Evolutionary conservation across 1,140 invertebrate species (phyloP), one percentile per base, ranked within the genome.

Genomic region (Araneus ventricosus): DNA sequence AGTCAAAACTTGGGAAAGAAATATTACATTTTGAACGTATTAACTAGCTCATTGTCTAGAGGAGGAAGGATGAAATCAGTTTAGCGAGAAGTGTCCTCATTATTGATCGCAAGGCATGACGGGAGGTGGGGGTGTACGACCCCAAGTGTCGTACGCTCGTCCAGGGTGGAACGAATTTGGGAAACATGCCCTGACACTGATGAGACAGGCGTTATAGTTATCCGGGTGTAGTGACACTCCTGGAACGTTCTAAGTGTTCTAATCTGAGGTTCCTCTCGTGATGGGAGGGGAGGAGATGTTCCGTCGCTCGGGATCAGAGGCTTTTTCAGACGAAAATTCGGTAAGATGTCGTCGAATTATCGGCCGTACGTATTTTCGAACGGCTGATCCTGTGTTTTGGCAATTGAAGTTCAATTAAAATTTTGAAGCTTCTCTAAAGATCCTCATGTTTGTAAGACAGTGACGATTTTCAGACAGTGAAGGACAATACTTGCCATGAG

Each of bases 141-240:
- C 87, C 87, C 57, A 70, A 87, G 87, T 88, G 87, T 88, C 89
- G n/a, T 34, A 41, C 41, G 67, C 57, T 79, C 88, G 89, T 91
- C 37, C 79, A 34, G 80, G 90, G 61, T 92, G 90, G 90, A 92
- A 92, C 80, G 90, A 93, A 87, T 87, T 87, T 93, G 91, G 85
- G 85, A 93, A 93, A 93, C 91, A 93, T 93, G 82, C 84, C 91
- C 85, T 93, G 91, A 93, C 91, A 93, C 91, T 93, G 91, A 93
- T 93, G 91, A 87, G 91, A 93, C 91, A 93, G 84, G 84, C 91
- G 85, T 88, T 87, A 88, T 88, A 93, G 91, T 93, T 92, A 93
- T 88, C 91, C 85, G 84, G 63, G 27, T 61, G 82, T 39, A 57
- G 91, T 93, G 91, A 93, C 91, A 93, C 84, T 88, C 85, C 30